Conservation (phyloP, 2,888 invertebrate genomes). For the Hypomecis punctinalis region DNA sequence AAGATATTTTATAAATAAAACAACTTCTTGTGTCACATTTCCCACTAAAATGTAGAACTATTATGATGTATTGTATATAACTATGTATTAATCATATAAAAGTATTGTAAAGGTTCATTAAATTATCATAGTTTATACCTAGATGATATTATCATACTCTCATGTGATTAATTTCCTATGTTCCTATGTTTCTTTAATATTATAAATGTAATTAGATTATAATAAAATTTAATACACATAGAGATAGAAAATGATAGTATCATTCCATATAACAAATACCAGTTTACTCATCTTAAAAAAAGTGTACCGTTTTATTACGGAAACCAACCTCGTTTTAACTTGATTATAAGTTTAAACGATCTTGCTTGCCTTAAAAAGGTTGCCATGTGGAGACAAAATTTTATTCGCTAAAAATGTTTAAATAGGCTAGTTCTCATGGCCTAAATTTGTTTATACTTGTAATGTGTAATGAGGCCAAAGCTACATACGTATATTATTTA, state of each 20-base stretch:
- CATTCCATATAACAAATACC: conserved; percentile 43
- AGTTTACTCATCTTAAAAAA: conserved; percentile 35
- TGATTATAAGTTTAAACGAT: no score
- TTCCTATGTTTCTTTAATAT: conserved; percentile 39
- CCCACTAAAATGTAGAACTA: background rate
- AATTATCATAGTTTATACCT: conserved; percentile 15
- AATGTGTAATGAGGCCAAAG: conserved; percentile 49
- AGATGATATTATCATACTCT: conserved; percentile 31
- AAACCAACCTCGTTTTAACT: no score
- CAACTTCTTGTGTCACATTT: background rate
- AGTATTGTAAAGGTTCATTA: background rate
- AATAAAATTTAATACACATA: conserved; percentile 29
- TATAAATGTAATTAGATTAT: conserved; percentile 24
- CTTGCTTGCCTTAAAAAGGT: no score
- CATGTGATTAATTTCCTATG: conserved; percentile 37
- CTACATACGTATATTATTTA: conserved; percentile 44
- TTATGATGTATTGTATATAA: conserved; percentile 3
- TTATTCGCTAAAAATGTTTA: conserved; percentile 12
- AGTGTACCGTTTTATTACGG: no score
- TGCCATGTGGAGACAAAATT: no score
- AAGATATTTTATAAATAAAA: background rate
- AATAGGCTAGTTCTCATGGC: conserved; percentile 34
- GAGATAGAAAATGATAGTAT: conserved; percentile 39
- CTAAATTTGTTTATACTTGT: conserved; percentile 32
- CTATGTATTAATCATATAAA: background rate